phyloP scores from a whole-genome alignment of 2,888 invertebrate genomes.

The Lydus trimaculatus region DNA sequence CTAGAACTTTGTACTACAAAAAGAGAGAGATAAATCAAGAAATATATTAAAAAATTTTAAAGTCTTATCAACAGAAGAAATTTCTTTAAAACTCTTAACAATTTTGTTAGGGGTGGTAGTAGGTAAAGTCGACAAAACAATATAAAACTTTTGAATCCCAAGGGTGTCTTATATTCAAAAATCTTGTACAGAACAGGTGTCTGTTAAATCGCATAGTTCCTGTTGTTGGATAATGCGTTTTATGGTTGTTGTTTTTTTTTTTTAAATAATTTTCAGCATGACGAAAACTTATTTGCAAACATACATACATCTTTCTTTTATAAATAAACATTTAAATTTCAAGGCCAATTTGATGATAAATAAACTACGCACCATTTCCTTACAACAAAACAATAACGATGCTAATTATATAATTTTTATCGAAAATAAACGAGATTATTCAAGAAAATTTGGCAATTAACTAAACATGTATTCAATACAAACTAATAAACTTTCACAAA shows the following conservation, averaged over 20 bases:
- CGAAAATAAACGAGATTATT: not conserved
- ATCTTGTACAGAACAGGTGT: not conserved
- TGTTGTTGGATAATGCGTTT: not conserved
- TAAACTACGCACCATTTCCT: not conserved
- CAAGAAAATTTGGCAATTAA: not conserved
- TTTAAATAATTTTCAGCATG: not conserved
- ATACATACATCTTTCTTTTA: not conserved
- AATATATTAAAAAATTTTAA: not conserved
- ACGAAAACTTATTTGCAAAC: not conserved
- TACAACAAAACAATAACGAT: not conserved
- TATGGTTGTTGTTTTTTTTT: not conserved
- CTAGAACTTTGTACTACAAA: not conserved
- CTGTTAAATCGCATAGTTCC: not conserved
- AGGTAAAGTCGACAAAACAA: too few relatives aligned
- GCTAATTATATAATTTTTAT: not conserved
- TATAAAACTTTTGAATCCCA: not conserved
- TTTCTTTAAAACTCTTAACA: not conserved
- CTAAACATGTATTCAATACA: not conserved
- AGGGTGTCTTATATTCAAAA: not conserved
- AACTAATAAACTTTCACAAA: conserved; percentile 1
- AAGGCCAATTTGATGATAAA: not conserved
- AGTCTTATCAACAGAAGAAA: not conserved
- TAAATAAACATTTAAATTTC: not conserved
- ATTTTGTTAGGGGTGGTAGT: too few relatives aligned
- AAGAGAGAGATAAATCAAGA: not conserved